phyloP scores from a whole-genome alignment of 2,113 vertebrate genomes.

The Ellobius talpinus region DNA sequence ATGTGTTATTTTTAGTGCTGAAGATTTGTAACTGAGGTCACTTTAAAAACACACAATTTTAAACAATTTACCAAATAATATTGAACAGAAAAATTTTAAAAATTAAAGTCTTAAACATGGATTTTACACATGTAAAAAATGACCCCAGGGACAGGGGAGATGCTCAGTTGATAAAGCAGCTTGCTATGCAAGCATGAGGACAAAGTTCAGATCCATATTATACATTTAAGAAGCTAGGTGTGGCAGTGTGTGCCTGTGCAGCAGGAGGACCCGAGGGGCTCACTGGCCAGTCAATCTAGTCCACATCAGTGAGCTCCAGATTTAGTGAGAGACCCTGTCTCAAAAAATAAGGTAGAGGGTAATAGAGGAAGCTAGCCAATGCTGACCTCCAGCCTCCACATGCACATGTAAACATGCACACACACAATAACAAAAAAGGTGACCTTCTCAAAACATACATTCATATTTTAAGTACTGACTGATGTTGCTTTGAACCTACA shows the following conservation, averaged over 20 bases:
- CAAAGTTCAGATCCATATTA: background rate
- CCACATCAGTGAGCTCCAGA: background rate
- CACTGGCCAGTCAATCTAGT: background rate
- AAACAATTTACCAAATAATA: conserved; percentile 15
- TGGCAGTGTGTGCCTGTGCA: background rate
- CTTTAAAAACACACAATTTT: background rate
- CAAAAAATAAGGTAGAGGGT: background rate
- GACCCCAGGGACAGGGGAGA: background rate
- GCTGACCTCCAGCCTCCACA: background rate
- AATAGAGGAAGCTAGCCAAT: background rate
- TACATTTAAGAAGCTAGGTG: background rate
- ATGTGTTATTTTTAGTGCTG: background rate
- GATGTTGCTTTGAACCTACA: no score
- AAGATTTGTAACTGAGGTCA: background rate
- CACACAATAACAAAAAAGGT: no score
- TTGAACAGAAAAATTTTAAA: conserved; percentile 2
- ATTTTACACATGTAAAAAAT: background rate
- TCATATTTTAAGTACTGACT: no score
- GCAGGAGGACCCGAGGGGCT: no score
- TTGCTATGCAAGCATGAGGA: background rate
- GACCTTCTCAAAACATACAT: no score
- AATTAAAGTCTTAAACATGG: background rate
- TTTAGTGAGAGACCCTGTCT: background rate
- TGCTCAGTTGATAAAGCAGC: background rate
- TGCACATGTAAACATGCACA: no score